Percentiles rank a stretch among this genome's conserved stretches.
Conservation (phyloP, 2,113 vertebrate genomes). For the Oreocharis arfaki region DNA sequence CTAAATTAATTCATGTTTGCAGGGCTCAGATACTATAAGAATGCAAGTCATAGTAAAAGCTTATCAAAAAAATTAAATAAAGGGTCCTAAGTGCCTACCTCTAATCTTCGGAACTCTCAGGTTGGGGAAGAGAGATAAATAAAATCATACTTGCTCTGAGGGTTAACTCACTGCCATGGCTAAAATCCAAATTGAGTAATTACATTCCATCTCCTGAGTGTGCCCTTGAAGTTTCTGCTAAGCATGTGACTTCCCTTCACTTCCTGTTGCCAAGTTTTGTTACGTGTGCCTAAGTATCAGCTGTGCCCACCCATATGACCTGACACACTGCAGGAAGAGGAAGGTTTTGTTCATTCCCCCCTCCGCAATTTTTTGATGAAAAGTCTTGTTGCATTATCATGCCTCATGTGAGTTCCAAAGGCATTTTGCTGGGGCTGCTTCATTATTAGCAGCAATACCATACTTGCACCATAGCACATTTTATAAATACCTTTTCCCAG, state of each 20-base stretch:
- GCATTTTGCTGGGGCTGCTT: slow-evolving; percentile 2
- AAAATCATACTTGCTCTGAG: slow-evolving; percentile 42
- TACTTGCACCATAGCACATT: neutral
- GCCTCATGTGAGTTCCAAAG: neutral
- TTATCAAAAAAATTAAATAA: slow-evolving; percentile 22
- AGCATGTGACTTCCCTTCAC: slow-evolving; percentile 43
- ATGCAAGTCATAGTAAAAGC: neutral
- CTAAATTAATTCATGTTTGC: neutral
- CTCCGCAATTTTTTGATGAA: neutral
- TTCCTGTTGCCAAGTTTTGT: slow-evolving; percentile 49
- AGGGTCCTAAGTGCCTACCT: neutral
- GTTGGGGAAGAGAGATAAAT: slow-evolving; percentile 24
- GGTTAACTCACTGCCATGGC: slow-evolving; percentile 54
- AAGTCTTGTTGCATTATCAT: neutral
- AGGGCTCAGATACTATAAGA: neutral
- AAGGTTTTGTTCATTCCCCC: neutral
- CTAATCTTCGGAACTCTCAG: neutral
- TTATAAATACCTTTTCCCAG: slow-evolving; percentile 34
- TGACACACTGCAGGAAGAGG: neutral
- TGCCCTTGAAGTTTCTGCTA: slow-evolving; percentile 57
- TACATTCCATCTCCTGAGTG: slow-evolving; percentile 37
- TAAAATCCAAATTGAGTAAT: slow-evolving; percentile 61
- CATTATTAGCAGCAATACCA: neutral
- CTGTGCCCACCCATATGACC: neutral
- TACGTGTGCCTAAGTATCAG: neutral